Evolutionary conservation across 2,797 vertebrate genomes (phyloP).

Genomic region (Schizothorax lantsangensis): DNA sequence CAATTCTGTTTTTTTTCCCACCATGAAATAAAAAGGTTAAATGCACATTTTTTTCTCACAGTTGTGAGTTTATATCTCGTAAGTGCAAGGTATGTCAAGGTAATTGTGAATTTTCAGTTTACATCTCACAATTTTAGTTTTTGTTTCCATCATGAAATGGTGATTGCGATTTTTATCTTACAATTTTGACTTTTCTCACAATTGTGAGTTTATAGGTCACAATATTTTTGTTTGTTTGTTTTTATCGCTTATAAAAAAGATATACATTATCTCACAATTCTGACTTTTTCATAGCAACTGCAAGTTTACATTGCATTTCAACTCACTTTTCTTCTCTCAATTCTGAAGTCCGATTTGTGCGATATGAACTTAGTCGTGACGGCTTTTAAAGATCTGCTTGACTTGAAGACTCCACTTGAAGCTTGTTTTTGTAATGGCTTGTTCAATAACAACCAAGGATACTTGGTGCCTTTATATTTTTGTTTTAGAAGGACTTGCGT

Average conservation of each 20-base stretch:
- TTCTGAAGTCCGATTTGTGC: background rate
- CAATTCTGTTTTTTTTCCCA: background rate
- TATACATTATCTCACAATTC: no score
- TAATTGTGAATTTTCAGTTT: no score
- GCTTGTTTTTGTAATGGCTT: constrained; percentile 44
- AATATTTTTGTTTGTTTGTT: background rate
- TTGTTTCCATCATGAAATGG: background rate
- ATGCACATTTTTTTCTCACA: background rate
- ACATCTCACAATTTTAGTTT: background rate
- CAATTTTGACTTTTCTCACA: background rate
- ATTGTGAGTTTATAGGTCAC: background rate
- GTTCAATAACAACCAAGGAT: background rate
- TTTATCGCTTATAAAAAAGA: background rate
- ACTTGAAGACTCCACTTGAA: constrained; percentile 56
- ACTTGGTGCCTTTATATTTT: background rate
- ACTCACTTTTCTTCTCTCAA: background rate
- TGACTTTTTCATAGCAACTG: no score
- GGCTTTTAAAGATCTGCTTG: background rate
- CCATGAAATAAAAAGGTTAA: background rate
- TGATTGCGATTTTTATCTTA: background rate
- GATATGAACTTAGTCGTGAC: background rate
- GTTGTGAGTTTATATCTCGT: no score
- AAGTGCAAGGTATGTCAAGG: no score
- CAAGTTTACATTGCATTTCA: background rate
- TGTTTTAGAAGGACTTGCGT: background rate